phyloP scores from a whole-genome alignment of 2,797 vertebrate species.

The Rhynchonycteris naso region DNA sequence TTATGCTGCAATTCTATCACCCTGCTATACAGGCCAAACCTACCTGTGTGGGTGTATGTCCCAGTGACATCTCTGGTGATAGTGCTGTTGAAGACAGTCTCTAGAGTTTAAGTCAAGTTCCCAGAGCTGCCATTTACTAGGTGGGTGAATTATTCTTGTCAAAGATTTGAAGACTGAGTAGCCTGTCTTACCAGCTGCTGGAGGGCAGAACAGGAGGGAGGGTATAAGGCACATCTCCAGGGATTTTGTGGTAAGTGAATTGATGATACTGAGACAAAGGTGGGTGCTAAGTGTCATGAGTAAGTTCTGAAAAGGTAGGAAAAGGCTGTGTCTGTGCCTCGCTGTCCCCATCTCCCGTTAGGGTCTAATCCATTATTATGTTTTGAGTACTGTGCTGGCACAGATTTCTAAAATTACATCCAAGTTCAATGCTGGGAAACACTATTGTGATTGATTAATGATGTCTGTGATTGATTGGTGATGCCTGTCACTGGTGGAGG shows the following conservation, averaged over 20 bases:
- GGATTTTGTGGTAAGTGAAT: not conserved
- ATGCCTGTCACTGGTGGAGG: not conserved
- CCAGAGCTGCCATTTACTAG: not conserved
- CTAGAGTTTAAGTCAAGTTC: not conserved
- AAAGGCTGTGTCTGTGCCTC: not conserved
- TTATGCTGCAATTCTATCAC: not conserved
- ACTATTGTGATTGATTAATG: not conserved
- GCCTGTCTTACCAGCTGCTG: not conserved
- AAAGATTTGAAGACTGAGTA: not conserved
- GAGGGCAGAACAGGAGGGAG: accelerated
- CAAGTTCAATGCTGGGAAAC: not conserved
- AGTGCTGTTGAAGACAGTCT: not conserved
- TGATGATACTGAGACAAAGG: not conserved
- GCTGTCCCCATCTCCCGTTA: not conserved
- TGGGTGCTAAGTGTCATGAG: not conserved
- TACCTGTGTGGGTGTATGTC: too few species aligned
- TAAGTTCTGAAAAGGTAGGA: not conserved
- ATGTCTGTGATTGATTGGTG: not conserved
- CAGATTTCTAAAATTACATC: not conserved
- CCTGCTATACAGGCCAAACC: not conserved
- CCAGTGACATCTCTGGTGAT: not conserved
- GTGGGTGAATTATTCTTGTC: not conserved
- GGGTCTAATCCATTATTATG: not conserved
- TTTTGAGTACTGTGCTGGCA: not conserved
- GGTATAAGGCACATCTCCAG: not conserved